Evolutionary conservation across 2,888 invertebrate genomes (phyloP).

Genomic region (Limnephilus auricula): DNA sequence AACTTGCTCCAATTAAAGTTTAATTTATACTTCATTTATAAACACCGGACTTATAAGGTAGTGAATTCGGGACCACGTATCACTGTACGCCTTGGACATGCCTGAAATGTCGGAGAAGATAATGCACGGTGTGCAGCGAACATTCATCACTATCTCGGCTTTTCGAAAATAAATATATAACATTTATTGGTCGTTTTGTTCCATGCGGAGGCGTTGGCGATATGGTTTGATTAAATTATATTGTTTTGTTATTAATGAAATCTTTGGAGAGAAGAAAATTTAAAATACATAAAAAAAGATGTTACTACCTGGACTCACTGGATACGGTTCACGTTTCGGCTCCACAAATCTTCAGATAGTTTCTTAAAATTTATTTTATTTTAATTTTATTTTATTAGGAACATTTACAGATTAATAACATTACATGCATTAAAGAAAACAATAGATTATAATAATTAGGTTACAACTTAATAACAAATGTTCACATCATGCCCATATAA

Average conservation of each 20-base stretch:
- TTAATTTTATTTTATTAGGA: too few relatives aligned
- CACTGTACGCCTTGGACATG: background rate
- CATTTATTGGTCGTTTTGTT: background rate
- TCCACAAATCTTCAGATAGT: too few relatives aligned
- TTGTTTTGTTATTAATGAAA: background rate
- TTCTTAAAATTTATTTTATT: too few relatives aligned
- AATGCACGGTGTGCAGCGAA: background rate
- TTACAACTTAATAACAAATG: too few relatives aligned
- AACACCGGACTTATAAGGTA: background rate
- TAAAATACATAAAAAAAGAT: background rate
- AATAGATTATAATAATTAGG: too few relatives aligned
- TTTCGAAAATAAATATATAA: background rate
- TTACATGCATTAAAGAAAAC: too few relatives aligned
- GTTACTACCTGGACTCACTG: too few relatives aligned
- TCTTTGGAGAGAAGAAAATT: background rate
- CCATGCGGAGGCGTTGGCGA: background rate
- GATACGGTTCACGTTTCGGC: too few relatives aligned
- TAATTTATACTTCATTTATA: background rate
- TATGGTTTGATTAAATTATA: too few relatives aligned
- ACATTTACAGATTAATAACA: too few relatives aligned
- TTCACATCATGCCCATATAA: too few relatives aligned
- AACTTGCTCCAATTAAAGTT: conserved; percentile 2
- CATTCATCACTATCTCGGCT: background rate
- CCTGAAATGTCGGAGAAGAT: background rate
- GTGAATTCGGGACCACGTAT: background rate